Evolutionary conservation across 2,113 vertebrate species (phyloP), one percentile per base, ranked within the genome.

Genomic region (Thinocorus orbignyianus): DNA sequence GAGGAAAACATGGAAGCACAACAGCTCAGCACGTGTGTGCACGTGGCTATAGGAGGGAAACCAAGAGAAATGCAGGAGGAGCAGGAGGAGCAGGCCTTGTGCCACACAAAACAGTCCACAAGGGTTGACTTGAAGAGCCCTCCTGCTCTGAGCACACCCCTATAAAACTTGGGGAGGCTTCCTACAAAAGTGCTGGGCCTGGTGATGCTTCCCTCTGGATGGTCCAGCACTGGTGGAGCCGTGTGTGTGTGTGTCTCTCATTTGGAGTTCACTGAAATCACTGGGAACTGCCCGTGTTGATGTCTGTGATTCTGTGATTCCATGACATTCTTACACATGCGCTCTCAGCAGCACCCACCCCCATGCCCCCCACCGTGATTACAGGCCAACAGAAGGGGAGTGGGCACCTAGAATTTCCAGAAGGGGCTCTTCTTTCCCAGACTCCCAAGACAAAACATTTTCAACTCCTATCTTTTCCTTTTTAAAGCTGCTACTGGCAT

Each of bases 271-370:
- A 5, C 25, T 12, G 25, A 12, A 33, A 9, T 3, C 48, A 10
- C 9, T 17, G 8, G 84, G 22, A 68, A 35, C 57, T 6, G 0
- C 0, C 4, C 0, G 2, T 33, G 49, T 2, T 10, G 26, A 9
- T 41, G 41, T 41, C 41, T 41, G 41, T 41, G 41, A 41, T 41
- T 41, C 41, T 41, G 41, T 41, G 41, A 41, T 41, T 41, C 41
- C 41, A 41, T 1, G n/a, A 31, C 15, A 19, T 19, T 12, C 17
- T 13, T 9, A n/a, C 25, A 2, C 44, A 4, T 3, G 6, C 1
- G 17, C 11, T 13, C 12, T 11, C 25, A 15, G 35, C 9, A 44
- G 42, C 42, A 16, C 2, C 17, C 10, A 5, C 12, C 8, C 11
- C 6, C 3, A 8, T 19, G 1, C 15, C 11, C 7, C 12, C 7